phyloP scores from a whole-genome alignment of 2,888 invertebrate genomes.

The Tyria jacobaeae region DNA sequence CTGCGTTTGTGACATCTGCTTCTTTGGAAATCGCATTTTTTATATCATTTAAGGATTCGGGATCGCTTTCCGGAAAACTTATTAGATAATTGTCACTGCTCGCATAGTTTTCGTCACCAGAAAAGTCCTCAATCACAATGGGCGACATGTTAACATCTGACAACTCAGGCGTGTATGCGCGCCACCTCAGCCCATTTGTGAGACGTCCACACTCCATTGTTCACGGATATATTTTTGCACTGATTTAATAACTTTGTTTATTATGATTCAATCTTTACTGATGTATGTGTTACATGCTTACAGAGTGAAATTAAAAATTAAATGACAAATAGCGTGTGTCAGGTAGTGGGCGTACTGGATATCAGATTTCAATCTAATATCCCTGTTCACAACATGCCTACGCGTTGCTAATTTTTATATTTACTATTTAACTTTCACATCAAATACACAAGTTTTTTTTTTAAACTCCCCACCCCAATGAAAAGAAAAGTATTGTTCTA shows the following conservation, averaged over 20 bases:
- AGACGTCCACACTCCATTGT: conserved; percentile 77
- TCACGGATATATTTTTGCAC: conserved; percentile 45
- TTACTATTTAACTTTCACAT: too few relatives aligned
- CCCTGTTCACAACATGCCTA: conserved; percentile 49
- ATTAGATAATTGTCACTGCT: conserved; percentile 70
- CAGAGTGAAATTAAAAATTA: conserved; percentile 49
- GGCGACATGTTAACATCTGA: conserved; percentile 56
- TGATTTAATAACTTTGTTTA: conserved; percentile 56
- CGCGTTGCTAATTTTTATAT: conserved; percentile 22
- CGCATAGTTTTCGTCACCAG: conserved; percentile 56
- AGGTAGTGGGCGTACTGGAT: conserved; percentile 71
- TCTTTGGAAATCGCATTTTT: conserved; percentile 55
- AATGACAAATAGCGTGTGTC: conserved; percentile 59
- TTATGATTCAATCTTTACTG: conserved; percentile 46
- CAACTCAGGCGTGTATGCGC: conserved; percentile 59
- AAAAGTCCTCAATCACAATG: conserved; percentile 59
- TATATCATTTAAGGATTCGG: conserved; percentile 54
- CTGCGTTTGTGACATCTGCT: conserved; percentile 50
- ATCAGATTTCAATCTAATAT: conserved; percentile 73
- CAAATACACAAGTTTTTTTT: conserved; percentile 22
- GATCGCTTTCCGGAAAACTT: conserved; percentile 71
- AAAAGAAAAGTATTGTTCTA: not conserved
- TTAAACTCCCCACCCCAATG: conserved; percentile 17
- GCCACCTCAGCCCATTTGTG: conserved; percentile 68
- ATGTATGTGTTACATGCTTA: conserved; percentile 48